These are phyloP conservation scores for Riparia riparia DNA, from an alignment of 2,113 vertebrate species.

Conservation along the genomic window DNA sequence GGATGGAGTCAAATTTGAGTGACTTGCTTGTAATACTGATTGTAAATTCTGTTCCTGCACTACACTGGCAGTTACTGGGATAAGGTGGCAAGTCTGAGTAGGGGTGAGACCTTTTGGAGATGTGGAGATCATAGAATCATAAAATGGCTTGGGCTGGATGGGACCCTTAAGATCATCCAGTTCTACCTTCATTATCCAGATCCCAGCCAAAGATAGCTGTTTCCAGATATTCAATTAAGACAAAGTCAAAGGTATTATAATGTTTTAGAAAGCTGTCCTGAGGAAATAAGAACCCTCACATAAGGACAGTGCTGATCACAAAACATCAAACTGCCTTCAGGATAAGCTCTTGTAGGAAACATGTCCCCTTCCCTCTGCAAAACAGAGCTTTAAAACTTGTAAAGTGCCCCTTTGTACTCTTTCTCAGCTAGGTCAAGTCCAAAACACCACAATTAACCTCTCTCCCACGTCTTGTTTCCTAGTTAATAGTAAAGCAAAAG, in stretches of 20 bases:
- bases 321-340: neutral
- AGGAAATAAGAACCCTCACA: accelerated
- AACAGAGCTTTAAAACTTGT: neutral
- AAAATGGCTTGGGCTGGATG: neutral
- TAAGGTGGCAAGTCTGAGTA: neutral
- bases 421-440: neutral
- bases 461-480: neutral
- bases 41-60: neutral
- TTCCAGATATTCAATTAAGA: neutral
- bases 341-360: neutral
- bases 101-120: neutral
- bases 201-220: neutral
- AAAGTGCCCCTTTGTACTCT: neutral
- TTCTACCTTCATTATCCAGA: neutral
- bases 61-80: neutral
- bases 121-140: neutral
- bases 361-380: neutral
- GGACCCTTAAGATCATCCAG: neutral
- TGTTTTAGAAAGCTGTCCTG: neutral
- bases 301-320: neutral
- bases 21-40: neutral
- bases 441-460: neutral
- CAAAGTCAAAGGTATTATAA: neutral
- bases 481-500: neutral
- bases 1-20: neutral